phyloP scores from a whole-genome alignment of 2,888 invertebrate genomes.

The Agonum fuliginosum region DNA sequence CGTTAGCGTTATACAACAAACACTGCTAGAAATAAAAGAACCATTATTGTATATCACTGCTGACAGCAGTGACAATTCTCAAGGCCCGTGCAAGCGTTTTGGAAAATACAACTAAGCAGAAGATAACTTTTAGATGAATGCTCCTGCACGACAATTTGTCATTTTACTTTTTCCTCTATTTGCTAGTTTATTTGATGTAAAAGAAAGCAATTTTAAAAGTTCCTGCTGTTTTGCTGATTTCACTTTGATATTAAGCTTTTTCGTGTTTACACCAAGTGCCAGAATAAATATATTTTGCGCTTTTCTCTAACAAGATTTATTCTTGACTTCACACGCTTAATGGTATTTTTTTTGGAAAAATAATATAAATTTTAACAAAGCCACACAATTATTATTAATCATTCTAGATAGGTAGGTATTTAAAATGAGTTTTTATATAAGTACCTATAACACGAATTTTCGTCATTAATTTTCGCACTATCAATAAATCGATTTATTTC shows the following conservation, averaged over 20 bases:
- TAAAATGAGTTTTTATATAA: no score
- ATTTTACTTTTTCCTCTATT: slow-evolving; percentile 38
- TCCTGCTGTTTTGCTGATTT: slow-evolving; percentile 28
- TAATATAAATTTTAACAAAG: no score
- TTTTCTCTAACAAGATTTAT: no score
- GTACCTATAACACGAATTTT: no score
- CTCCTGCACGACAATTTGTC: slow-evolving; percentile 37
- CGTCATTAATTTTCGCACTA: no score
- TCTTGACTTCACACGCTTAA: no score
- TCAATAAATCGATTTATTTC: no score
- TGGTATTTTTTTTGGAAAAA: no score
- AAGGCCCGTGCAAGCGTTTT: slow-evolving; percentile 37
- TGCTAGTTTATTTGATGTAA: slow-evolving; percentile 37
- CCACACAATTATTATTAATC: no score
- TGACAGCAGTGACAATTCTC: slow-evolving; percentile 43
- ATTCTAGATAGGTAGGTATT: no score
- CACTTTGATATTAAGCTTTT: slow-evolving; percentile 35
- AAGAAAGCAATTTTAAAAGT: slow-evolving; percentile 31
- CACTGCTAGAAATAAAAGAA: slow-evolving; percentile 49
- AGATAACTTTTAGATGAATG: slow-evolving; percentile 53
- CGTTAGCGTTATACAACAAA: slow-evolving; percentile 47
- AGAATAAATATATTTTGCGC: neutral
- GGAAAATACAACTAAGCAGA: slow-evolving; percentile 51
- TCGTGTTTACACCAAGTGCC: slow-evolving; percentile 4
- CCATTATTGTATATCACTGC: slow-evolving; percentile 52